Base-by-base conservation (phyloP, 2,888 invertebrate genomes). In the Augochlorella aurata region DNA sequence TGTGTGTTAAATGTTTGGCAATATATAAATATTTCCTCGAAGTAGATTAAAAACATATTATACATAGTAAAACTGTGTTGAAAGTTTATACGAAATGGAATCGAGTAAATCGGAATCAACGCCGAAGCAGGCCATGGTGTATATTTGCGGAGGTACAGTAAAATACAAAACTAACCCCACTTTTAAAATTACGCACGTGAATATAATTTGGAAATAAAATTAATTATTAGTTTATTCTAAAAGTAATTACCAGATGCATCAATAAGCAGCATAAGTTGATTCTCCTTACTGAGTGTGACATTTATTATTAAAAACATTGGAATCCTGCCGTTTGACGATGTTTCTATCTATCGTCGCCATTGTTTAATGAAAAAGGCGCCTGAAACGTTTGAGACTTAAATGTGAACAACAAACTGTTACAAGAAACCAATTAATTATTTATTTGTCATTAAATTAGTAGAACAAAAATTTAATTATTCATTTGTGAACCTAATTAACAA, bases 81-180 rank as follows among this genome's bases (percentile, higher is more conserved):
- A 24, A n/a, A 54, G 12, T 16, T 75, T 12, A 2, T 24, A 44
- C 14, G 45, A 54, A 72, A 86, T 86, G 85, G 86, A 86, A 38
- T 86, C 84, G 14, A 85, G 68, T 7, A 88, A 88, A 63, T 80
- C 88, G 63, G 95, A 95, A 79, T 94, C 96, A 4, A 95, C 96
- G 2, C 94, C 96, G 0, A 98, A 98, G 94, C 96, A 97, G 67
- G 97, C 98, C 0, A 98, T 98, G 98, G 97, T 98, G 24, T 98
- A 98, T 91, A 98, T 98, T 90, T 98, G 98, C 94, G 98, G 98
- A 92, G 98, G 98, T 98, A 95, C 77, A 21, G 14, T 14, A 12
- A 52, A 21, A 16, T 52, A 0, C 3, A 44, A 10, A 45, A 45
- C 66, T 90, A 90, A 90, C 88, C 87, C 87, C 77, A 84, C 71